Base-by-base conservation (phyloP, 2,888 invertebrate species). In the Aproaerema taeniolella region DNA sequence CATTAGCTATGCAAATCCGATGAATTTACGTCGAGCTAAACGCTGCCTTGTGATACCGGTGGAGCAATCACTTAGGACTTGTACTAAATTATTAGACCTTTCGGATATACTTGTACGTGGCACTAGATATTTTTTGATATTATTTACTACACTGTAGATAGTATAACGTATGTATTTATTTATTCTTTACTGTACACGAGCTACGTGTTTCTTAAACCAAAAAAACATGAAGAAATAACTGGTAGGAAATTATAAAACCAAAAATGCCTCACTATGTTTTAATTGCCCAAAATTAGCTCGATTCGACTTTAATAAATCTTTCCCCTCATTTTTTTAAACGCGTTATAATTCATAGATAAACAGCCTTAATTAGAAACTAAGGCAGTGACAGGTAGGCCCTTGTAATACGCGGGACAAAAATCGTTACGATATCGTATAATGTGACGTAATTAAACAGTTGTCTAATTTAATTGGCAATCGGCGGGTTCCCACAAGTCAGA, bases 391-490 rank as follows among this genome's bases (percentile, higher is more conserved):
- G 59, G 61, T 51, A 47, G 58, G 56, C 49, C 49, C 56, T 58
- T 53, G 49, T 61, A 66, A 68, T 67, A 71, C 62, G 59, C 55
- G 60, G 48, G 45, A 56, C 64, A 57, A 56, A 67, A 75, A 67
- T 70, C 58, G 62, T 52, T 50, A 42, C 46, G 39, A 45, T 43
- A n/a, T n/a, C n/a, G 37, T 52, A 41, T 45, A 39, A 42, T 34
- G 38, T 31, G 63, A 63, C 68, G 64, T 81, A 81, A 85, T 79
- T 75, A 75, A 79, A 77, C 70, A 80, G 75, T 80, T 79, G 78
- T 82, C 80, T 78, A 77, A 77, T 77, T 74, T 81, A 82, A 85
- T 85, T 83, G 81, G 82, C 85, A 82, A 80, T 74, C 64, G 67
- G 85, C 65, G 67, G 58, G 79, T 83, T 85, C 85, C 82, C 85